Base-by-base conservation (phyloP, 2,113 vertebrate genomes). In the Mionectes macconnelli region DNA sequence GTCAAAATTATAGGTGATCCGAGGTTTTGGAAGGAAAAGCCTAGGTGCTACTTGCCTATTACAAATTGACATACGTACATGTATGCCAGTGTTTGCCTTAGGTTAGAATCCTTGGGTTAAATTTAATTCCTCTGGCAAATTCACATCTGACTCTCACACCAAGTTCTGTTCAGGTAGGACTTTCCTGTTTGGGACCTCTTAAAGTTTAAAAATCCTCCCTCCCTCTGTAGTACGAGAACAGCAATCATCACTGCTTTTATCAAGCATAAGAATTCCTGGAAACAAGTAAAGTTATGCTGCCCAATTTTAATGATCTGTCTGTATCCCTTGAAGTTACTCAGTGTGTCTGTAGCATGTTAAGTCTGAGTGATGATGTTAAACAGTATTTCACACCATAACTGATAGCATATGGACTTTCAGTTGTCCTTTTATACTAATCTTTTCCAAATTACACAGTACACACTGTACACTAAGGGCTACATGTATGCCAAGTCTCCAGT, bases 371-470 rank as follows among this genome's bases (percentile, higher is more conserved):
- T 96, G 92, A 97, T 87, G 77, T 87, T 94, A 95, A 86, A 64
- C 90, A 84, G 72, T 25, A 84, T 78, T 96, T 96, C 90, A 94
- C 96, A 95, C 88, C 60, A 47, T 80, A 90, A 81, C 70, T 89
- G 93, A 70, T 94, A 95, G 89, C 87, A 95, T 20, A 84, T 37
- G 66, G 68, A 81, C 89, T 84, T 93, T 68, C 82, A 79, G 5
- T 24, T 87, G 85, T 92, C 70, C 84, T 89, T 95, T 86, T 35
- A 69, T 37, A 74, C 59, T 88, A 74, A 94, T 92, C 91, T 93
- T 94, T 97, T 97, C 96, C 95, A 96, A 94, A 94, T 94, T 63
- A 90, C 72, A 62, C 62, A 85, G 89, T 66, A 84, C 93, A 56
- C 23, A 6, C 63, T 93, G 87, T 87, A 85, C 45, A 1, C 78